Percentiles rank a stretch among this genome's conserved stretches.
phyloP scores from a whole-genome alignment of 1,140 invertebrate genomes.

The Protaetia brevitarsis region DNA sequence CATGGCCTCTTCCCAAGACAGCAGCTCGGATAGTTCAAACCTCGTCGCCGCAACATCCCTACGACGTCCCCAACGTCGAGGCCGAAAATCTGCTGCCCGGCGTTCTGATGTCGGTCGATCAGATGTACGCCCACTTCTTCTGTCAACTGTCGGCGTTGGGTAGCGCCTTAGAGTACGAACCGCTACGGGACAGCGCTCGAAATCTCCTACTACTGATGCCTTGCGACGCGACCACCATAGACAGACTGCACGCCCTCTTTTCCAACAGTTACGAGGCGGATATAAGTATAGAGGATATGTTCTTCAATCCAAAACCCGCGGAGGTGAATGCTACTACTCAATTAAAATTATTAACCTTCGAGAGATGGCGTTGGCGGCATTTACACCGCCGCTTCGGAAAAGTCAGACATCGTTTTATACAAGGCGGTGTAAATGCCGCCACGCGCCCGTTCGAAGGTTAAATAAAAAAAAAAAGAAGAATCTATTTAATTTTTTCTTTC shows the following conservation, averaged over 20 bases:
- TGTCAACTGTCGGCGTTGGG: slow-evolving; percentile 89
- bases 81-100: slow-evolving; percentile 88
- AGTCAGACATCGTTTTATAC: no score
- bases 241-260: slow-evolving; percentile 61
- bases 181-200: slow-evolving; percentile 81
- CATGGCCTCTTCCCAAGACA: slow-evolving; percentile 78
- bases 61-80: slow-evolving; percentile 73
- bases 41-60: slow-evolving; percentile 80
- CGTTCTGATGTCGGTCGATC: slow-evolving; percentile 72
- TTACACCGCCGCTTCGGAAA: no score
- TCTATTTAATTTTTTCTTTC: slow-evolving; percentile 33
- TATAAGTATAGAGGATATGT: slow-evolving; percentile 65
- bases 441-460: not conserved
- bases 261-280: slow-evolving; percentile 41
- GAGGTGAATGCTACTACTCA: slow-evolving; percentile 55
- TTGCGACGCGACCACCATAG: slow-evolving; percentile 73
- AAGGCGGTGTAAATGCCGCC: no score
- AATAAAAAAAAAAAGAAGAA: no score
- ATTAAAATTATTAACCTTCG: not conserved
- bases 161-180: slow-evolving; percentile 73
- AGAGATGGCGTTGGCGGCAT: no score
- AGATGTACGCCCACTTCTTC: slow-evolving; percentile 82
- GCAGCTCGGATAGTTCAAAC: slow-evolving; percentile 64
- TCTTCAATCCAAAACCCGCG: slow-evolving; percentile 71
- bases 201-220: slow-evolving; percentile 86